These are phyloP conservation scores for Drosophila kurseongensis DNA, from an alignment of 1,140 invertebrate genomes.

Conservation along the genomic window DNA sequence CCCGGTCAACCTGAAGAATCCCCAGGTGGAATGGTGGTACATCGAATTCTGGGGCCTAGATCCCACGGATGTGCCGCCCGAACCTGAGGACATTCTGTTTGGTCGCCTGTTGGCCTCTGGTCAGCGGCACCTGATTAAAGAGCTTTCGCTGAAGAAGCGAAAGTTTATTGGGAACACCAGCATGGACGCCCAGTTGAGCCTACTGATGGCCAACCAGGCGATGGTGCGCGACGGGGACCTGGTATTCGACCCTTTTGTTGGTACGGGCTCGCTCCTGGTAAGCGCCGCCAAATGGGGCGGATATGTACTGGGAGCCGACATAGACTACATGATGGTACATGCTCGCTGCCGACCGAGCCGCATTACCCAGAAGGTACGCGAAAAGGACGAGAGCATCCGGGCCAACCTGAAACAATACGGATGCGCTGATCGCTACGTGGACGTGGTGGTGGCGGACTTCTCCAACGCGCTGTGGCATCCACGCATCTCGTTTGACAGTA, in stretches of 20 bases:
- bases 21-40: conserved; percentile 91
- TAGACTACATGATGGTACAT: conserved; percentile 97
- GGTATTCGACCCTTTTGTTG: conserved; percentile 97
- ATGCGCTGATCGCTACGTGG: conserved; percentile 90
- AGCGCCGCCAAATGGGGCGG: conserved; percentile 96
- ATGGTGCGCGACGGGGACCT: conserved; percentile 90
- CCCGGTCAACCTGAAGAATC: conserved; percentile 92
- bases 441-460: conserved; percentile 96
- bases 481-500: conserved; percentile 91
- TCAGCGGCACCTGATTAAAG: conserved; percentile 91
- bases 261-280: conserved; percentile 96
- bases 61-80: conserved; percentile 89
- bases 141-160: conserved; percentile 93
- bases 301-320: conserved; percentile 96
- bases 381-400: conserved; percentile 93
- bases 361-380: conserved; percentile 91
- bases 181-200: conserved; percentile 96
- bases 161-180: conserved; percentile 99
- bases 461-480: conserved; percentile 92
- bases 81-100: conserved; percentile 92
- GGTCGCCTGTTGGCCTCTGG: conserved; percentile 93
- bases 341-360: conserved; percentile 92
- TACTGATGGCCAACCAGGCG: conserved; percentile 98
- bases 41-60: conserved; percentile 95
- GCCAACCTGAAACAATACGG: conserved; percentile 95